Evolutionary conservation across 2,113 vertebrate genomes (phyloP).

Genomic region (Carollia perspicillata): DNA sequence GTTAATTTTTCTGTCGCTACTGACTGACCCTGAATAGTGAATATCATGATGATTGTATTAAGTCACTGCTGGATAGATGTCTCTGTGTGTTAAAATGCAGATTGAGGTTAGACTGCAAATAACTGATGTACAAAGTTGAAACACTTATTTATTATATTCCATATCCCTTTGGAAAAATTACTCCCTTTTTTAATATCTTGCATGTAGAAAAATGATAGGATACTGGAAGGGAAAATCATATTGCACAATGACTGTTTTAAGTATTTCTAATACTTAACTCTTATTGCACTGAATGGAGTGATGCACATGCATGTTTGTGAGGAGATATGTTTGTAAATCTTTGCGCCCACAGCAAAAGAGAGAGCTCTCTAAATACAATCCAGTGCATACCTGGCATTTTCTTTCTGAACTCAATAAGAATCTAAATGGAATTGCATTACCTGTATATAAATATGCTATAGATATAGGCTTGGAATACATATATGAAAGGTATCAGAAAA

Average conservation of each 20-base stretch:
- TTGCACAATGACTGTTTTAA: background rate
- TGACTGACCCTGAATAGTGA: background rate
- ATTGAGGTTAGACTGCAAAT: background rate
- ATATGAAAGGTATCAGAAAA: background rate
- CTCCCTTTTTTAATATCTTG: background rate
- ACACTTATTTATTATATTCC: background rate
- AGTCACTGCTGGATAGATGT: background rate
- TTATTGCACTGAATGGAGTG: background rate
- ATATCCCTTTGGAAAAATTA: background rate
- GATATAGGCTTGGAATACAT: background rate
- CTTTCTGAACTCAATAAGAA: slow-evolving; percentile 57
- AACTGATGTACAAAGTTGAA: background rate
- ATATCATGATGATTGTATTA: background rate
- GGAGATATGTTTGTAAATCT: slow-evolving; percentile 1
- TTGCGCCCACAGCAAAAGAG: background rate
- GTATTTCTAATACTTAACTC: slow-evolving; percentile 18
- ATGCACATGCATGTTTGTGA: background rate
- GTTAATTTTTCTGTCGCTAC: background rate
- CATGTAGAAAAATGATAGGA: background rate
- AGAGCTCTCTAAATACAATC: slow-evolving; percentile 21
- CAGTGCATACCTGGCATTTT: slow-evolving; percentile 34
- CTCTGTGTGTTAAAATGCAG: background rate
- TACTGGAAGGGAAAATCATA: background rate
- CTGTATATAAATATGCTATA: slow-evolving; percentile 25
- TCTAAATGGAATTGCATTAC: slow-evolving; percentile 55